Percentiles rank a stretch among this genome's conserved stretches.
Evolutionary conservation across 2,113 vertebrate species (phyloP).

Genomic region (Corythornis madagascariensis): DNA sequence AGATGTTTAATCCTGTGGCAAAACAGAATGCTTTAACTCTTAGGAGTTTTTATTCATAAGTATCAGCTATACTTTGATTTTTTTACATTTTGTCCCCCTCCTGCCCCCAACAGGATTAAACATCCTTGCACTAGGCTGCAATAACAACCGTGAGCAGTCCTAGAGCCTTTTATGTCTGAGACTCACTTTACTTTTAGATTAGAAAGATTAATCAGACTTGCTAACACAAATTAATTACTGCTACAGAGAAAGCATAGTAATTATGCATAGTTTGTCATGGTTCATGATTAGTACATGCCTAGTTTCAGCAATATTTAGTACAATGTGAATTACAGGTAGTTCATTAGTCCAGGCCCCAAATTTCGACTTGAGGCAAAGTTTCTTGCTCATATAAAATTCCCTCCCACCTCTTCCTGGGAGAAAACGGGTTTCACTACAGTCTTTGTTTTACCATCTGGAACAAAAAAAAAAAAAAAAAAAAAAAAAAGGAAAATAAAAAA

Average conservation of each 20-base stretch:
- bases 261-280: conserved; percentile 65
- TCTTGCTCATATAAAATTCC: conserved; percentile 63
- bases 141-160: not conserved
- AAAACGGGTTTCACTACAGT: conserved; percentile 59
- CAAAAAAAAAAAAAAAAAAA: conserved; percentile 5
- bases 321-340: conserved; percentile 59
- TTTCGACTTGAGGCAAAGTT: conserved; percentile 65
- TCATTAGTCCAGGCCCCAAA: conserved; percentile 58
- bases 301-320: conserved; percentile 57
- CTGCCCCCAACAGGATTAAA: not conserved
- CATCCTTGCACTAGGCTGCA: not conserved
- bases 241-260: conserved; percentile 55
- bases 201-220: conserved; percentile 67
- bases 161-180: conserved; percentile 57
- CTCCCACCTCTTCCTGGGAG: conserved; percentile 67
- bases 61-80: not conserved
- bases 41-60: not conserved
- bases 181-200: conserved; percentile 49
- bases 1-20: not conserved
- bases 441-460: conserved; percentile 67
- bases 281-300: conserved; percentile 59
- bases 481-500: not conserved
- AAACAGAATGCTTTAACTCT: not conserved
- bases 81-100: not conserved
- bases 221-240: conserved; percentile 69